These are phyloP conservation scores for Diadegma fenestrale DNA, from an alignment of 2,888 invertebrate genomes.

Conservation along the genomic window DNA sequence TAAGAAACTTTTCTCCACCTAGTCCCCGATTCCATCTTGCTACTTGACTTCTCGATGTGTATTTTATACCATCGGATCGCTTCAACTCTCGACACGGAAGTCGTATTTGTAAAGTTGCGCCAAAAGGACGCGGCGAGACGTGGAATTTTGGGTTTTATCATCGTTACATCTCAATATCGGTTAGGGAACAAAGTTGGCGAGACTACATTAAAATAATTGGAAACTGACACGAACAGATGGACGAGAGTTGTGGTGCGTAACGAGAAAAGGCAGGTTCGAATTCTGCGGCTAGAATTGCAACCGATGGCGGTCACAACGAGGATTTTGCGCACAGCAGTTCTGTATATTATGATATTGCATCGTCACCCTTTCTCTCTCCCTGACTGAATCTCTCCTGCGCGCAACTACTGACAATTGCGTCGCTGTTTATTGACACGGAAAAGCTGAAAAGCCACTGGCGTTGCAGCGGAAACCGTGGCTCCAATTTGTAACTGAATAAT, in stretches of 20 bases:
- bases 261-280: slow-evolving; percentile 37
- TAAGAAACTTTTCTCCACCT: neutral
- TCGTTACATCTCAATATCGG: neutral
- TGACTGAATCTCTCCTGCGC: neutral
- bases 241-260: slow-evolving; percentile 20
- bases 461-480: slow-evolving; percentile 32
- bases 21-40: neutral
- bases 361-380: slow-evolving; percentile 15
- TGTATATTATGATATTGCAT: slow-evolving; percentile 39
- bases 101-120: neutral
- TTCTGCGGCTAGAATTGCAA: slow-evolving; percentile 1
- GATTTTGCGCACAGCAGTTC: slow-evolving; percentile 40
- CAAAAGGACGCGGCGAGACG: neutral
- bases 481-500: slow-evolving; percentile 56
- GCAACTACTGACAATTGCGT: slow-evolving; percentile 50
- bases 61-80: neutral
- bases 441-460: slow-evolving; percentile 15
- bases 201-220: slow-evolving; percentile 59
- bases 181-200: neutral
- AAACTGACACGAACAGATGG: slow-evolving; percentile 45
- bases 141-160: neutral
- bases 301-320: slow-evolving; percentile 42
- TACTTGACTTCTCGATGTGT: neutral
- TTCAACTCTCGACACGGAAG: neutral
- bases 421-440: slow-evolving; percentile 35